A percentile compares a stretch with the other conserved stretches of the same genome.
phyloP scores from a whole-genome alignment of 2,113 vertebrate species.

The Poecilia latipinna region DNA sequence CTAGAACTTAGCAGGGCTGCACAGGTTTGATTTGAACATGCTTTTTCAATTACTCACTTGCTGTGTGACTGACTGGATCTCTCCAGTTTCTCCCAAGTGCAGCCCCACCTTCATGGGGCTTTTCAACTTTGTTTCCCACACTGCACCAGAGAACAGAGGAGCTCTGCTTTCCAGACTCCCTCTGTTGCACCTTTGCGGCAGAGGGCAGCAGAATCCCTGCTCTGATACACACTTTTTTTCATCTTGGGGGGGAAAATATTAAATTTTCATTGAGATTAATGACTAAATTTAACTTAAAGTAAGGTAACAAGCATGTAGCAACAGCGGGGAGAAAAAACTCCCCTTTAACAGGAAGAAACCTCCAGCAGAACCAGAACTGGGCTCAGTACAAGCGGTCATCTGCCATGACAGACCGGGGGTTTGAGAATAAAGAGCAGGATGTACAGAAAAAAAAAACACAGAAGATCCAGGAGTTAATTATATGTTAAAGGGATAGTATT shows the following conservation, averaged over 20 bases:
- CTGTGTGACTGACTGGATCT: background rate
- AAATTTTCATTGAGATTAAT: too few relatives aligned
- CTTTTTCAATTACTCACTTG: slow-evolving; percentile 27
- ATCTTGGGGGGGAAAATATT: background rate
- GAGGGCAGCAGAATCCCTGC: slow-evolving; percentile 66
- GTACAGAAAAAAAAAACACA: too few relatives aligned
- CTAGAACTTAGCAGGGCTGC: background rate
- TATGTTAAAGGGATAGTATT: too few relatives aligned
- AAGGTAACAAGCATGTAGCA: too few relatives aligned
- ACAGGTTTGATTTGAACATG: background rate
- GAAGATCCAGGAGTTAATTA: too few relatives aligned
- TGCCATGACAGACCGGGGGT: too few relatives aligned
- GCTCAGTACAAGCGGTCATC: too few relatives aligned
- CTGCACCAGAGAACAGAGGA: background rate
- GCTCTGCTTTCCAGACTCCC: slow-evolving; percentile 17
- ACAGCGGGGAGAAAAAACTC: too few relatives aligned
- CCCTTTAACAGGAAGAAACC: too few relatives aligned
- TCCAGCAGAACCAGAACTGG: too few relatives aligned
- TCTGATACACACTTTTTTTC: slow-evolving; percentile 36
- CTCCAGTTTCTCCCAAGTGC: background rate
- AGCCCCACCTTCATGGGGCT: background rate
- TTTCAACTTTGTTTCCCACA: slow-evolving; percentile 13
- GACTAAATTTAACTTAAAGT: too few relatives aligned
- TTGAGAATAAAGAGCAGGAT: too few relatives aligned
- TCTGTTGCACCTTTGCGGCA: slow-evolving; percentile 61